Percentiles rank a stretch among this genome's conserved stretches.
These are phyloP conservation scores for Varanus salvator DNA, from an alignment of 2,113 vertebrate genomes.

Conservation along the genomic window DNA sequence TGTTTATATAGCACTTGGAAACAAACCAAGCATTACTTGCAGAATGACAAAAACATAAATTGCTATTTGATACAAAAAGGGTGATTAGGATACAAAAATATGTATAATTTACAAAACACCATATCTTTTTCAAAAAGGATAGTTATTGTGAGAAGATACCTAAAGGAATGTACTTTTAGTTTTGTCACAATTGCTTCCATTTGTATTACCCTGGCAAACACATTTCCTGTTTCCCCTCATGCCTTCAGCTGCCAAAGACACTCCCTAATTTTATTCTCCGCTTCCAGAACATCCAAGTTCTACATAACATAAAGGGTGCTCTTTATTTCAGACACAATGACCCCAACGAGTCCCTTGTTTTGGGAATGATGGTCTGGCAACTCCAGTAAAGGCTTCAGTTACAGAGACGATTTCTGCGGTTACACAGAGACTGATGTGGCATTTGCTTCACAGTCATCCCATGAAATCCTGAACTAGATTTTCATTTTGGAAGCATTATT, in stretches of 20 bases:
- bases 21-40: background rate
- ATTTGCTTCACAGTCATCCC: constrained; percentile 65
- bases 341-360: constrained; percentile 17
- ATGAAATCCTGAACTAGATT: background rate
- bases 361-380: constrained; percentile 17
- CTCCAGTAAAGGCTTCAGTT: constrained; percentile 35
- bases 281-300: constrained; percentile 12
- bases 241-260: background rate
- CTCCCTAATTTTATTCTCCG: background rate
- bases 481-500: constrained; percentile 43
- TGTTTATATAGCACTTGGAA: background rate
- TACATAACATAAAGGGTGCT: background rate
- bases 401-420: background rate
- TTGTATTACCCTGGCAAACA: background rate
- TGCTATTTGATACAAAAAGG: background rate
- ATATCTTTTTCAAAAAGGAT: background rate
- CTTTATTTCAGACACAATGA: constrained; percentile 15
- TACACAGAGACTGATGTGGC: constrained; percentile 45
- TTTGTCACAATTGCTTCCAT: background rate
- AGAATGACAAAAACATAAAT: background rate
- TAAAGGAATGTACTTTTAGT: background rate
- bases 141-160: background rate
- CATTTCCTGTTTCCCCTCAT: background rate
- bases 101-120: background rate
- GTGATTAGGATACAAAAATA: background rate